phyloP scores from a whole-genome alignment of 2,797 vertebrate species.

The Helostoma temminkii region DNA sequence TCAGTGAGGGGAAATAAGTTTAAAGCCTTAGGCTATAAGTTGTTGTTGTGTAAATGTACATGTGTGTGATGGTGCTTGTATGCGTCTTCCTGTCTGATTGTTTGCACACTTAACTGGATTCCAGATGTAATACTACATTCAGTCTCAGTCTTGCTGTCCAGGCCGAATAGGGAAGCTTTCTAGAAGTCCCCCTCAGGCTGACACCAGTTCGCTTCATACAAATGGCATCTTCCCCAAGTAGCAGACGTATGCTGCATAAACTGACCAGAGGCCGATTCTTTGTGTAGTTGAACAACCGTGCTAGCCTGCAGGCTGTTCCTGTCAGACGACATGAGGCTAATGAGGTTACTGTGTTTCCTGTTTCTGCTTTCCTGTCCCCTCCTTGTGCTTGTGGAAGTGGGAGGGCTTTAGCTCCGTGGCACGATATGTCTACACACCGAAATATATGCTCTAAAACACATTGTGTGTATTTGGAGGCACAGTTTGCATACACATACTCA shows the following conservation, averaged over 20 bases:
- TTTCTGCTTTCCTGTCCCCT: conserved; percentile 72
- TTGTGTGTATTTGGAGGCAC: background rate
- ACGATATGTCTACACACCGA: conserved; percentile 31
- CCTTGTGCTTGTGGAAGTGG: conserved; percentile 39
- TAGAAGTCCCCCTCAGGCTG: conserved; percentile 52
- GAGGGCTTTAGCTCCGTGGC: conserved; percentile 34
- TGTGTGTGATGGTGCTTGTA: conserved; percentile 37
- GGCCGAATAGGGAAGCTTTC: conserved; percentile 47
- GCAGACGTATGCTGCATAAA: conserved; percentile 56
- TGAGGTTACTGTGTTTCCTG: conserved; percentile 78
- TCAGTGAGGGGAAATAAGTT: conserved; percentile 56
- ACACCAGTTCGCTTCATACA: conserved; percentile 45
- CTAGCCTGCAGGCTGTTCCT: conserved; percentile 76
- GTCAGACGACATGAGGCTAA: conserved; percentile 75
- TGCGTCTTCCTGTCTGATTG: conserved; percentile 68
- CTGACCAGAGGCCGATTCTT: conserved; percentile 61
- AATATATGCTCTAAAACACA: conserved; percentile 10
- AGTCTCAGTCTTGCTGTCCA: conserved; percentile 47
- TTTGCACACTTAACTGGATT: conserved; percentile 65
- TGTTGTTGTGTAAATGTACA: conserved; percentile 40
- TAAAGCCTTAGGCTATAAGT: conserved; percentile 56
- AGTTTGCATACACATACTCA: background rate
- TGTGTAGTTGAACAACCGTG: conserved; percentile 38
- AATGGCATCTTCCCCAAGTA: conserved; percentile 43
- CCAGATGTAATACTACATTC: conserved; percentile 65